Conservation (phyloP, 2,797 vertebrate species). For the Darevskia nairensis region DNA sequence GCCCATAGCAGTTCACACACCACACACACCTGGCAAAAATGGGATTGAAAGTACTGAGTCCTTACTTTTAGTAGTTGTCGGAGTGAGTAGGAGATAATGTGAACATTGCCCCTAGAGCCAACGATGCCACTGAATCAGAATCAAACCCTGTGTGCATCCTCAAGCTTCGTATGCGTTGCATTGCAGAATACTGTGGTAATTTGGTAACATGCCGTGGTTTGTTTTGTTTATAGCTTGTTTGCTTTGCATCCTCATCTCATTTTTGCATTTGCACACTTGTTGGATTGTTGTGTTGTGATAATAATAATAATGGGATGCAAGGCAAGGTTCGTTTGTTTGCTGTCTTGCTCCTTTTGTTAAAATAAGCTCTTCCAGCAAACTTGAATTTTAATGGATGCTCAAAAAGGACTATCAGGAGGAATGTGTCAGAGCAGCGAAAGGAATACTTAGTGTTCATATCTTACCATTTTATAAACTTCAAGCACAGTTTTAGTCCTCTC, state of each 20-base stretch:
- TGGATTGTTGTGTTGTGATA: not conserved
- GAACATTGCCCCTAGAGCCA: not conserved
- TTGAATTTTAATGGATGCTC: not conserved
- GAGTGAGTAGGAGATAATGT: not conserved
- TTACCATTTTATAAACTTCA: not conserved
- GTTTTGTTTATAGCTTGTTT: not conserved
- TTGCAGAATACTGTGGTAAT: not conserved
- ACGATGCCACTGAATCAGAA: not conserved
- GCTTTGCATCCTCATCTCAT: not conserved
- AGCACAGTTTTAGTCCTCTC: not conserved
- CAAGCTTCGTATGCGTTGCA: not conserved
- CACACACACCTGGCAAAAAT: not conserved
- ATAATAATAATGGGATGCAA: not conserved
- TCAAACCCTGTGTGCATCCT: not conserved
- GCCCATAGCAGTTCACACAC: rapidly evolving
- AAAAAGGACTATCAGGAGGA: not conserved
- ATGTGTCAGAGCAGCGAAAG: not conserved
- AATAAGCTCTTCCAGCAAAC: not conserved
- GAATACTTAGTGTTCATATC: not conserved
- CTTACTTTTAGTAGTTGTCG: not conserved
- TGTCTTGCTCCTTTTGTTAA: not conserved
- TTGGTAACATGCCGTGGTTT: not conserved
- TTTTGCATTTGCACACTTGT: not conserved
- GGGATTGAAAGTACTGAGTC: not conserved
- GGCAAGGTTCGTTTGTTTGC: not conserved